These are phyloP conservation scores for Typhlichthys eigenmanni DNA, from an alignment of 2,797 vertebrate genomes.

Conservation along the genomic window DNA sequence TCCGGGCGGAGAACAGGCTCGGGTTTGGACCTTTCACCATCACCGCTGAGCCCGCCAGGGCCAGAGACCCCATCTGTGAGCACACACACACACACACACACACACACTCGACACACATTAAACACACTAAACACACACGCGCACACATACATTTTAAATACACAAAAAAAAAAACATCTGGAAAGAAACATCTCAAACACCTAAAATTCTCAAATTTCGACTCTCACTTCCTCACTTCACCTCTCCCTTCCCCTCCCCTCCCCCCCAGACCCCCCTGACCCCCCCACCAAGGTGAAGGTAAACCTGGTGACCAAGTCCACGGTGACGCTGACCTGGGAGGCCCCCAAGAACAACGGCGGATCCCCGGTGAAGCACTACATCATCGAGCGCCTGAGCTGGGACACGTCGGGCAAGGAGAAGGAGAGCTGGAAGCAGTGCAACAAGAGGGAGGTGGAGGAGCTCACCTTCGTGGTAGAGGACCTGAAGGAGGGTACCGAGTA, in stretches of 20 bases:
- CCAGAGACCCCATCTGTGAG: slow-evolving; percentile 97
- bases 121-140: background rate
- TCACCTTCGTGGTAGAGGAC: slow-evolving; percentile 92
- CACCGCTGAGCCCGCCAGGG: slow-evolving; percentile 87
- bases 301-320: slow-evolving; percentile 93
- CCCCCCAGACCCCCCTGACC: slow-evolving; percentile 89
- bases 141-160: no score
- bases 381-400: slow-evolving; percentile 93
- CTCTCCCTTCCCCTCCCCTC: background rate
- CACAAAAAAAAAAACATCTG: background rate
- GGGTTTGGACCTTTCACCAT: slow-evolving; percentile 87
- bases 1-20: slow-evolving; percentile 93
- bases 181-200: no score
- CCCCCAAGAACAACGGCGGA: slow-evolving; percentile 95
- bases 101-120: background rate
- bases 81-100: slow-evolving; percentile 7
- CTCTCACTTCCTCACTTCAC: background rate
- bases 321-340: slow-evolving; percentile 89
- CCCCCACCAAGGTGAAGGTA: slow-evolving; percentile 91
- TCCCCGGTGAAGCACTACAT: slow-evolving; percentile 95
- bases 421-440: slow-evolving; percentile 98
- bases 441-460: slow-evolving; percentile 93
- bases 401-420: slow-evolving; percentile 91
- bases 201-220: slow-evolving; percentile 16
- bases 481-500: slow-evolving; percentile 94